Evolutionary conservation across 2,888 invertebrate species (phyloP), one percentile per base, ranked within the genome.

Genomic region (Macrophya annulata): DNA sequence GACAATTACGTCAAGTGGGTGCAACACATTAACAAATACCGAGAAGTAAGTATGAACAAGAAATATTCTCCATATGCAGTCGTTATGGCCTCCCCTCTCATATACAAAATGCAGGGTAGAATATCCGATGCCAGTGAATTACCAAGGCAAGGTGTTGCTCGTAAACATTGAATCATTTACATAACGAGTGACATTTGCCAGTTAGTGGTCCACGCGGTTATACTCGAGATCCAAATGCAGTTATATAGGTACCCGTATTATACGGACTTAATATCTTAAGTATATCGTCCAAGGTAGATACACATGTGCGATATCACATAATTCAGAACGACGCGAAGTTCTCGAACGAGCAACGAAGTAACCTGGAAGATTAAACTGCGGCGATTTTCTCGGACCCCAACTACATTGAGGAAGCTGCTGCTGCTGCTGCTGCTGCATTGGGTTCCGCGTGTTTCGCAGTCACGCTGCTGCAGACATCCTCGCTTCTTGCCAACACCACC

Each of bases 101-200:
- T 62, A 71, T 86, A 48, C 48, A 87, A 43, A 45, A 74, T 85
- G 87, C 88, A 88, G 87, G 88, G 88, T 86, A n/a, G 25, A 77
- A 76, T 79, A 40, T 65, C 17, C 0, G 40, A n/a, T 40, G 72
- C 45, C 45, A 43, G 43, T 15, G 4, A 45, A 12, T n/a, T 17
- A 74, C 43, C 21, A 12, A n/a, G n/a, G n/a, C 40, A 87, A 91
- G 90, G 90, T 91, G 91, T 92, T 62, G 81, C 89, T 91, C 91
- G 91, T 92, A 92, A 93, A 92, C 91, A 91, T 91, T 90, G 87
- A 81, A 88, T 86, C 90, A 91, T 92, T 92, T 93, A 92, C 92
- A 92, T 92, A 93, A 93, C 91, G 91, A 92, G 92, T 92, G 92
- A 92, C 92, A 92, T 92, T 91, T 92, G 90, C 91, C 88, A 87